Evolutionary conservation across 2,113 vertebrate genomes (phyloP), one percentile per base, ranked within the genome.

Genomic region (Climacteris rufus): DNA sequence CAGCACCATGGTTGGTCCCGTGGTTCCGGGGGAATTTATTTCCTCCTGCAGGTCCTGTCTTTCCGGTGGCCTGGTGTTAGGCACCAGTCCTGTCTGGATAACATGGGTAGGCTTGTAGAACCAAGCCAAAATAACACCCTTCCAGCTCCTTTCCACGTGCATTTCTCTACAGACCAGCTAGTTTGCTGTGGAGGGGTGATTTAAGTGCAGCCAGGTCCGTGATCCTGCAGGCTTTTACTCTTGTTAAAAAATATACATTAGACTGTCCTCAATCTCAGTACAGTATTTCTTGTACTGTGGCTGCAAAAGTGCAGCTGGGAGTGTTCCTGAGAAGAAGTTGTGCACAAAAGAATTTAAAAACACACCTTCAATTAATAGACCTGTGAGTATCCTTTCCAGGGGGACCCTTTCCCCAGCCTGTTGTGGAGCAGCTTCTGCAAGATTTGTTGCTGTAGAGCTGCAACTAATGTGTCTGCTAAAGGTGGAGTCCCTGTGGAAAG

Each of bases 1-100:
- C 74, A 7, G 92, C 97, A 86, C 79, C 90, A 19, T 5, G 86
- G 97, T 95, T 94, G 96, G 97, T 89, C 71, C 74, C 24, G 25
- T 94, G 96, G 77, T 69, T 96, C 90, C 85, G 92, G 75, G 88
- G 96, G 97, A 97, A 98, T 98, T 98, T 78, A 81, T 96, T 97
- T 97, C 97, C 96, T 97, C 93, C 92, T 92, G 87, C 94, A 96
- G 94, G 83, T 96, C 89, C 82, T 25, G 42, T 90, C 94, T 97
- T 98, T 96, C 97, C 64, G 50, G 85, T 90, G 78, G 39, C 76
- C 78, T 42, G 44, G n/a, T 37, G 84, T 76, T 91, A 94, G 94
- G 27, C 60, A 78, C 56, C 88, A 68, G 31, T 14, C 27, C 79
- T 57, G 52, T 63, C 88, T 76, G 69, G 66, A 33, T 13, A 19